Evolutionary conservation across 2,888 invertebrate species (phyloP).

Genomic region (Drosophila vallismaia): DNA sequence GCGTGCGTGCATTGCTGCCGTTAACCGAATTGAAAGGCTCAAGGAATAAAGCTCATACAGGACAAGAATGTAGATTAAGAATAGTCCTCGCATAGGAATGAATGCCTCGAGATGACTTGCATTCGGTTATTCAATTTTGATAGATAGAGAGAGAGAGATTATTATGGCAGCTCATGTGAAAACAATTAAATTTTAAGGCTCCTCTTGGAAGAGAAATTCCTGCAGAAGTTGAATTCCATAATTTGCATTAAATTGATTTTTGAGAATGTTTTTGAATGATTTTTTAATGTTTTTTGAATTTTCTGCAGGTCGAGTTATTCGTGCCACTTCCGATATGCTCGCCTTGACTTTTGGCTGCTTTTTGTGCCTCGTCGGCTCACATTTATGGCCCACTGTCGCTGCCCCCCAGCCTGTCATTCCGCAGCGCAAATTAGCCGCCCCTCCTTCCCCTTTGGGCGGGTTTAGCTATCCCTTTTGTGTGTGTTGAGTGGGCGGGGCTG

Average conservation of each 20-base stretch:
- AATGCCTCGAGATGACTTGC: not conserved
- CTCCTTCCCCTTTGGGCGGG: constrained; percentile 13
- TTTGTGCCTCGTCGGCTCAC: not conserved
- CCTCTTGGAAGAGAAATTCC: too few relatives aligned
- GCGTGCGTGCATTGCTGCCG: constrained; percentile 34
- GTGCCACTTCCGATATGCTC: too few relatives aligned
- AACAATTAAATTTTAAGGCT: not conserved
- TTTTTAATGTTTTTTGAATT: too few relatives aligned
- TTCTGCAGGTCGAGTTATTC: too few relatives aligned
- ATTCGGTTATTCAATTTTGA: not conserved
- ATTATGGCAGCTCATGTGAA: not conserved
- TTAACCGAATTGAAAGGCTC: constrained; percentile 24
- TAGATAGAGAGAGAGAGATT: not conserved
- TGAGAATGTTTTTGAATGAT: too few relatives aligned
- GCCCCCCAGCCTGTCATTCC: constrained; percentile 39
- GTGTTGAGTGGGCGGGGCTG: constrained; percentile 1
- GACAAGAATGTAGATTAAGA: not conserved
- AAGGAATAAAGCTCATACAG: constrained; percentile 3
- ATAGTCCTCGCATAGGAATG: constrained; percentile 3
- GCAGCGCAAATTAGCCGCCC: constrained; percentile 70
- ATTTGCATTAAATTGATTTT: not conserved
- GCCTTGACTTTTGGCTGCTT: not conserved
- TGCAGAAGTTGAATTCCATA: not conserved
- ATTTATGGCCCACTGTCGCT: constrained; percentile 49
- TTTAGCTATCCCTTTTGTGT: constrained; percentile 31